Conservation (phyloP, 1,140 invertebrate genomes). For the Cataglyphis hispanica region DNA sequence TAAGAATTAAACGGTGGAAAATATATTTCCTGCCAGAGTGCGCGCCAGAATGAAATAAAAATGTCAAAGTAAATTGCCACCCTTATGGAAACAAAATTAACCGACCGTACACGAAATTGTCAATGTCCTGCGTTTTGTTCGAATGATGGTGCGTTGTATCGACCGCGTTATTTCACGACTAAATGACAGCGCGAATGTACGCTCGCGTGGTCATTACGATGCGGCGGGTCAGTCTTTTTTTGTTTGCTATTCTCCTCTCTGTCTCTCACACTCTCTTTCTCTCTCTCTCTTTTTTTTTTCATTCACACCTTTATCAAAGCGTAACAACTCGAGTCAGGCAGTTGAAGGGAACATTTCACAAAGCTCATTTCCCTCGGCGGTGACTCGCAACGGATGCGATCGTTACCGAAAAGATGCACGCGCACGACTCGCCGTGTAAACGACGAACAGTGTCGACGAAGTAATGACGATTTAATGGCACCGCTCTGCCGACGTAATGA, state of each 20-base stretch:
- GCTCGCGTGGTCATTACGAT: conserved; percentile 44
- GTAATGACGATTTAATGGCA: conserved; percentile 76
- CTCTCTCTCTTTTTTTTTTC: conserved; percentile 53
- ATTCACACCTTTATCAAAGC: conserved; percentile 78
- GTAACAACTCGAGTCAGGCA: conserved; percentile 71
- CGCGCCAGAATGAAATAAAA: conserved; percentile 2
- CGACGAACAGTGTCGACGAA: conserved; percentile 40
- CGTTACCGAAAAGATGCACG: conserved; percentile 74
- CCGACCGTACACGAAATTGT: conserved; percentile 22
- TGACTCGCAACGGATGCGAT: conserved; percentile 61
- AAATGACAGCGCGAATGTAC: conserved; percentile 49
- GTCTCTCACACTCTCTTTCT: conserved; percentile 41
- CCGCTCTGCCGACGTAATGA: conserved; percentile 66
- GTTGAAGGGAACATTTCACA: conserved; percentile 65
- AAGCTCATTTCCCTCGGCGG: conserved; percentile 63
- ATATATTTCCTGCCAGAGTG: neutral
- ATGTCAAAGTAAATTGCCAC: conserved; percentile 1
- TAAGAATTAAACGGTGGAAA: neutral
- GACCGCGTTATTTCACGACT: conserved; percentile 46
- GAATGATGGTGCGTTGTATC: conserved; percentile 38
- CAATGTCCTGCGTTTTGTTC: conserved; percentile 34
- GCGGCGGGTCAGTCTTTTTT: conserved; percentile 22
- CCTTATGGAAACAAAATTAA: conserved; percentile 31
- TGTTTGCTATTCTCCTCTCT: conserved; percentile 24
- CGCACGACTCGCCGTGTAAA: conserved; percentile 58